Evolutionary conservation across 2,113 vertebrate genomes (phyloP), one percentile per base, ranked within the genome.

Genomic region (Pterocles gutturalis): DNA sequence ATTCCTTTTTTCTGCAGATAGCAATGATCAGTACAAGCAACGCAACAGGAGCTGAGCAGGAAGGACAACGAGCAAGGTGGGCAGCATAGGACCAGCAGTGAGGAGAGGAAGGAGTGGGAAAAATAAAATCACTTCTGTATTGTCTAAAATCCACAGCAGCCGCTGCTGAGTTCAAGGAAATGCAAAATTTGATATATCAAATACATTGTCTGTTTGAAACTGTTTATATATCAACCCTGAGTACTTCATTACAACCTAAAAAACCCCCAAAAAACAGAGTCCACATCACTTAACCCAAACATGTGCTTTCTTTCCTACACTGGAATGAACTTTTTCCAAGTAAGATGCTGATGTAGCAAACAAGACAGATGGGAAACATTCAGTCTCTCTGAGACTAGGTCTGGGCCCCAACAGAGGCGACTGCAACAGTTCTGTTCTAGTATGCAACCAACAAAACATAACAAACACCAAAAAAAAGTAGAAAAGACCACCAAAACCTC

Each of bases 11-110:
- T 64, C 45, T 45, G 82, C 29, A 73, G 77, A 24, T 5, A 57
- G 91, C 84, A 67, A 72, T 43, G 19, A 43, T 22, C 81, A 78
- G 12, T 34, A 41, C 62, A 90, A 98, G 97, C 90, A 70, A 97
- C 88, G 54, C 21, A 95, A 95, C 82, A 96, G 97, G 97, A 98
- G 97, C 87, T 97, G 97, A 98, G 98, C 98, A 98, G 97, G 98
- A 98, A 98, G 97, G 92, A 97, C 97, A 98, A 96, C 45, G 97
- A 98, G 88, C 96, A 97, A 98, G 98, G 91, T 94, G 97, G 97
- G 98, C 89, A 57, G 97, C 85, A 54, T 2, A 90, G 92, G 67
- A 90, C 20, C 91, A 97, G 96, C 92, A 91, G 94, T 43, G 91
- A 83, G 49, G 89, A 94, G 41, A 90, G 75, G 64, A 46, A 69